Evolutionary conservation across 2,888 invertebrate species (phyloP), one percentile per base, ranked within the genome.

Genomic region (Pherbina coryleti): DNA sequence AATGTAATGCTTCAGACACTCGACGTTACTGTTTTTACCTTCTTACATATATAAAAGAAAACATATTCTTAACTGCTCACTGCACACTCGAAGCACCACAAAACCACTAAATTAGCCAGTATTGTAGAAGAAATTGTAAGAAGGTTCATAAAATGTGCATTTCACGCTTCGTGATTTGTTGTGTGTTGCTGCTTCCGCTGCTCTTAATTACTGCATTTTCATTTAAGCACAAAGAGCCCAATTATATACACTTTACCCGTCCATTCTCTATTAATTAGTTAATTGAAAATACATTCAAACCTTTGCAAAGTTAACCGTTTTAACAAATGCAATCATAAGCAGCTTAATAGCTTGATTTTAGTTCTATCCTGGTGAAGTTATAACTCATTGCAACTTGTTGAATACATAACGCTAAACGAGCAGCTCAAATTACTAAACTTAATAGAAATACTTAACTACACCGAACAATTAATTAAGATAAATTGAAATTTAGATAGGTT

Each of bases 151-250:
- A 81, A 79, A 80, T 80, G 22, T 79, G 81, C 80, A 83, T 83
- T 84, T 83, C 81, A 83, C 81, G 83, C 80, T 82, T 82, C 80
- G 82, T 83, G 82, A 82, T 82, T 81, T 80, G 76, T 80, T 78
- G 57, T 76, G 25, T 77, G 31, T 78, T 71, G 73, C 60, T 28
- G 57, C 69, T 37, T 74, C 53, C 37, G 62, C 55, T 66, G 62
- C 19, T 70, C 60, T 64, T 64, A 73, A 67, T 76, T 76, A 17
- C 69, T 69, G 75, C 51, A 49, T 28, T 31, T 51, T 69, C 53
- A 31, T 64, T 31, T 73, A 8, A 70, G 60, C 60, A 22, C 28
- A 60, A 57, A 60, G 60, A 60, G 11, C 51, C 53, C 25, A 71
- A 71, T 71, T 44, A 44, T 44, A 44, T 44, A 44, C 44, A 44